Evolutionary conservation across 1,140 invertebrate genomes (phyloP), one percentile per base, ranked within the genome.

Genomic region (Diorhabda carinulata): DNA sequence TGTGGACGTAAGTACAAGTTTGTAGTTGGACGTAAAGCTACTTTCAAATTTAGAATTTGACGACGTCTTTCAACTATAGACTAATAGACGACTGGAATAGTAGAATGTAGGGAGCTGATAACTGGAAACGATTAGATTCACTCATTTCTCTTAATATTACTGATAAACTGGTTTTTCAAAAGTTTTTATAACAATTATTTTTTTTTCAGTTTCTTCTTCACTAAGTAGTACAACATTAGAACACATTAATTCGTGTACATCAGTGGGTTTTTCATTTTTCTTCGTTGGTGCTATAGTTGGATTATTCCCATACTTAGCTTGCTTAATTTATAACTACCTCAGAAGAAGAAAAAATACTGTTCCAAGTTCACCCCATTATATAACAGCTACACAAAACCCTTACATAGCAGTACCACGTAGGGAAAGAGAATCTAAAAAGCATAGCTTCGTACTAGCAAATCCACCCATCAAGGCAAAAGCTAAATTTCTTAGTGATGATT

Each of bases 311-410:
- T 57, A 66, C n/a, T n/a, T 73, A 40, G 67, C 63, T 47, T 73
- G 52, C 64, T 57, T 72, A 56, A 62, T 40, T 6, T 66, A 44
- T 61, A 67, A 61, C 62, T 72, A 57, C 25, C 41, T 74, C 9
- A 73, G 82, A 81, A 68, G 82, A 79, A 67, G 79, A 78, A 65
- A 82, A 83, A 59, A 82, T 82, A 80, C 85, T 2, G 84, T 91
- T 5, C 89, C 90, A 0, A 84, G 87, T 8, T 89, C 87, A 61
- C 90, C 91, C 0, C 91, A 92, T 78, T 94, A 93, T 74, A 92
- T 92, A 64, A 88, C 88, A 10, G 83, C 86, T 0, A 92, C 91
- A 76, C 91, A 91, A 74, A 93, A 93, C 79, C 89, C 91, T 68
- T 93, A 94, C 77, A 91, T 92, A 57, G 89, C 90, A n/a, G 87